These are phyloP conservation scores for Axis porcinus DNA, from an alignment of 2,113 vertebrate species.

Conservation along the genomic window DNA sequence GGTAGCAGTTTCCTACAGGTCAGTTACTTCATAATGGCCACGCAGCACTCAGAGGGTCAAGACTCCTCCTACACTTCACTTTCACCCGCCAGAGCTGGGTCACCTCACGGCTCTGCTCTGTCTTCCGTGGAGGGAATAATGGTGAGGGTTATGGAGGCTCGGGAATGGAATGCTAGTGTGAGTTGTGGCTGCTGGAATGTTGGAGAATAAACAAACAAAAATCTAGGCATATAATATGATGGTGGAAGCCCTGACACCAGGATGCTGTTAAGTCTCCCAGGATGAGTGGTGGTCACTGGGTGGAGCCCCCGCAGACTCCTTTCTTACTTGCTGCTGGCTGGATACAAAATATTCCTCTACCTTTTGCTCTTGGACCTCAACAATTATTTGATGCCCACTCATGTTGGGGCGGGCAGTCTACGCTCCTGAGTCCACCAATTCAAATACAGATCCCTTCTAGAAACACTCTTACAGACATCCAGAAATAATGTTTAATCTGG, in stretches of 20 bases:
- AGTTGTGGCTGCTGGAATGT: slow-evolving; percentile 56
- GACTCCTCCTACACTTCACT: slow-evolving; percentile 74
- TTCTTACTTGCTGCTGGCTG: neutral
- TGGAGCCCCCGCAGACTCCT: neutral
- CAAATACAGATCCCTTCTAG: neutral
- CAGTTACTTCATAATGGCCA: slow-evolving; percentile 83
- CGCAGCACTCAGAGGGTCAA: slow-evolving; percentile 79
- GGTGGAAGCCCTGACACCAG: slow-evolving; percentile 53
- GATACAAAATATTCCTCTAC: neutral
- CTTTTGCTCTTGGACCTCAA: neutral
- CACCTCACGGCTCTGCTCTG: slow-evolving; percentile 80
- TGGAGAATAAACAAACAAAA: slow-evolving; percentile 73
- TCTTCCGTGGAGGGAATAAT: slow-evolving; percentile 75
- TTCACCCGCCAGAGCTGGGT: slow-evolving; percentile 75
- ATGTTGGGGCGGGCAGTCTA: neutral
- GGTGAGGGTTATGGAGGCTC: slow-evolving; percentile 72
- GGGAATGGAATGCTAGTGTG: slow-evolving; percentile 52
- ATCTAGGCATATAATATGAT: slow-evolving; percentile 39
- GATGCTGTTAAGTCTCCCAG: slow-evolving; percentile 55
- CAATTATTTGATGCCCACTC: neutral
- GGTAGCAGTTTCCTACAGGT: slow-evolving; percentile 85
- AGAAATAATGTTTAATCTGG: neutral
- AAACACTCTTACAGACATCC: neutral
- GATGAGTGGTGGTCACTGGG: neutral
- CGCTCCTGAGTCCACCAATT: neutral